Evolutionary conservation across 2,888 invertebrate genomes (phyloP).

Genomic region (Euplexia lucipara): DNA sequence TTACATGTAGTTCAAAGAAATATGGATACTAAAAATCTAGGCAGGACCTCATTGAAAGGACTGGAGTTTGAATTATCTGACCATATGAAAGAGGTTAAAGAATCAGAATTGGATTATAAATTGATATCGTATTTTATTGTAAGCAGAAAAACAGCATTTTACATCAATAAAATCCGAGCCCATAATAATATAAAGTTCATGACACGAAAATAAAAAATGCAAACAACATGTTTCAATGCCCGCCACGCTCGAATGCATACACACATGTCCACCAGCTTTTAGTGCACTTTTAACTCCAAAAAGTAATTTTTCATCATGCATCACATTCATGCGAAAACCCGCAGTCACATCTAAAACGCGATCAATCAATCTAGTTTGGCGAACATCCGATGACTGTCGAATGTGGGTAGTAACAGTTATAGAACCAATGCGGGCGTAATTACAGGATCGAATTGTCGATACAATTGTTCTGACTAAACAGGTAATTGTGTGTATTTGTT

Average conservation of each 20-base stretch:
- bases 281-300: constrained; percentile 39
- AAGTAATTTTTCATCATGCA: constrained; percentile 41
- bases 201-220: constrained; percentile 42
- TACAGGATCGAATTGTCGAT: constrained; percentile 42
- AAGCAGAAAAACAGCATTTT: constrained; percentile 17
- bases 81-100: background rate
- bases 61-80: background rate
- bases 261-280: constrained; percentile 18
- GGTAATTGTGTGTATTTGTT: constrained; percentile 41
- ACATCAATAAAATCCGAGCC: constrained; percentile 22
- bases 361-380: constrained; percentile 53
- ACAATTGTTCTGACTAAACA: constrained; percentile 34
- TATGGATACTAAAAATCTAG: constrained; percentile 16
- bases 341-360: constrained; percentile 43
- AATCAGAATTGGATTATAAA: background rate
- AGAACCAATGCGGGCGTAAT: constrained; percentile 51
- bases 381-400: constrained; percentile 42
- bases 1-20: constrained; percentile 29
- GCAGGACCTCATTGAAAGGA: constrained; percentile 1
- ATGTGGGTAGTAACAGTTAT: constrained; percentile 44
- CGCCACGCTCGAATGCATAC: constrained; percentile 11
- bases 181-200: constrained; percentile 24
- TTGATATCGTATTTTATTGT: background rate
- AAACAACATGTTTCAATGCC: constrained; percentile 43
- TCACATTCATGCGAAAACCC: constrained; percentile 30